Evolutionary conservation across 2,113 vertebrate species (phyloP).

Genomic region (Penelope pileata): DNA sequence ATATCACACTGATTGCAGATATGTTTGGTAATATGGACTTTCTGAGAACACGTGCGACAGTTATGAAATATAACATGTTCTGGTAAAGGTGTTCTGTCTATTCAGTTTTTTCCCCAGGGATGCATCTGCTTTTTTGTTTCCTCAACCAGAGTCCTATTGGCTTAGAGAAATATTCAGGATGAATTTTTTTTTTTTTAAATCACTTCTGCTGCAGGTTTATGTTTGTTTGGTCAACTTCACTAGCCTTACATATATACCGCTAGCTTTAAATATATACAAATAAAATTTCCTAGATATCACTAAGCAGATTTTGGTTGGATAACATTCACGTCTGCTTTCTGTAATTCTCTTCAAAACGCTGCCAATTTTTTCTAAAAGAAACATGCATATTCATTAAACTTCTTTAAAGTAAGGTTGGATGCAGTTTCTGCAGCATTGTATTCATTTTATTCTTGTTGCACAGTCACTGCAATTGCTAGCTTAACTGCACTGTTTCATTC

Average conservation of each 20-base stretch:
- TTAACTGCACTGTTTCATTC: neutral
- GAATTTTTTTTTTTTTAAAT: neutral
- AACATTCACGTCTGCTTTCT: neutral
- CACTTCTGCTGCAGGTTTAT: neutral
- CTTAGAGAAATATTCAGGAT: neutral
- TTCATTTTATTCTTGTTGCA: neutral
- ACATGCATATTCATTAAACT: neutral
- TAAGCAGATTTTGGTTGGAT: neutral
- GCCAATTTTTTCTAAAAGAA: slow-evolving; percentile 9
- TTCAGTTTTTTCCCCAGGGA: neutral
- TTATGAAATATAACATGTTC: neutral
- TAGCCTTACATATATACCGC: neutral
- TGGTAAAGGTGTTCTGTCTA: neutral
- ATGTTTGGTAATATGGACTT: neutral
- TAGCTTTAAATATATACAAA: neutral
- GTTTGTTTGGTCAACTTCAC: neutral
- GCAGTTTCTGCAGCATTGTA: neutral
- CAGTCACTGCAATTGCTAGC: neutral
- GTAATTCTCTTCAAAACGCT: neutral
- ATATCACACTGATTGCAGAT: neutral
- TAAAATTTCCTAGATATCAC: neutral
- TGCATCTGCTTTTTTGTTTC: neutral
- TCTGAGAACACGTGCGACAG: neutral
- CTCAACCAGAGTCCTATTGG: neutral
- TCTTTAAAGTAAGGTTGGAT: neutral